Percentiles rank a stretch among this genome's conserved stretches.
phyloP scores from a whole-genome alignment of 92 coral and sea anemone genomes.

The Anthopleura xanthogrammica region DNA sequence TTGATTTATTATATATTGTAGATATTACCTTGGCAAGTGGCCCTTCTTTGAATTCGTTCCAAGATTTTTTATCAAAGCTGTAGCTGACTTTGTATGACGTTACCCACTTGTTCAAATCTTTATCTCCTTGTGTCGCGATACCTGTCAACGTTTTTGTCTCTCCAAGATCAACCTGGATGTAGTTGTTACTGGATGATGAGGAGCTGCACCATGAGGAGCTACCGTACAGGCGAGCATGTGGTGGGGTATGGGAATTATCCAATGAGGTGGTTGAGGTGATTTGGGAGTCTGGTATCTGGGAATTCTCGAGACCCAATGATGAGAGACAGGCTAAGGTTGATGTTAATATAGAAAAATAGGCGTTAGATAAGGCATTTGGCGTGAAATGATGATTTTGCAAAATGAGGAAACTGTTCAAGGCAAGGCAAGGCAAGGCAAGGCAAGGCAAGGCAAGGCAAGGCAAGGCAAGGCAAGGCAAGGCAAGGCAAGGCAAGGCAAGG shows the following conservation, averaged over 20 bases:
- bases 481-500: not conserved
- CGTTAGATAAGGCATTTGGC: not conserved
- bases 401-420: no score
- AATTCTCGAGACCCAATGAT: conserved; percentile 28
- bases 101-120: conserved; percentile 16
- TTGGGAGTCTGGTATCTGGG: conserved; percentile 3
- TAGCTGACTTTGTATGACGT: conserved; percentile 21
- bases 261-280: conserved; percentile 22
- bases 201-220: conserved; percentile 47
- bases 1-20: no score
- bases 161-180: conserved; percentile 47
- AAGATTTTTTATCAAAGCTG: not conserved
- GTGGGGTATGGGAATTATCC: conserved; percentile 19
- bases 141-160: conserved; percentile 29
- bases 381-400: not conserved
- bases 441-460: not conserved
- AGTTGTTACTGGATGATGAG: conserved; percentile 28
- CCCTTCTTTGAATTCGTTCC: conserved; percentile 9
- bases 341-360: not conserved
- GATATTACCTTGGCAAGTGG: not conserved
- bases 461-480: not conserved
- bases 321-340: conserved; percentile 4
- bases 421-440: not conserved
- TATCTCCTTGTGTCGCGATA: conserved; percentile 42
- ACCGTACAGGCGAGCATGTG: conserved; percentile 39